phyloP scores from a whole-genome alignment of 2,113 vertebrate genomes.

The Zapus hudsonius region DNA sequence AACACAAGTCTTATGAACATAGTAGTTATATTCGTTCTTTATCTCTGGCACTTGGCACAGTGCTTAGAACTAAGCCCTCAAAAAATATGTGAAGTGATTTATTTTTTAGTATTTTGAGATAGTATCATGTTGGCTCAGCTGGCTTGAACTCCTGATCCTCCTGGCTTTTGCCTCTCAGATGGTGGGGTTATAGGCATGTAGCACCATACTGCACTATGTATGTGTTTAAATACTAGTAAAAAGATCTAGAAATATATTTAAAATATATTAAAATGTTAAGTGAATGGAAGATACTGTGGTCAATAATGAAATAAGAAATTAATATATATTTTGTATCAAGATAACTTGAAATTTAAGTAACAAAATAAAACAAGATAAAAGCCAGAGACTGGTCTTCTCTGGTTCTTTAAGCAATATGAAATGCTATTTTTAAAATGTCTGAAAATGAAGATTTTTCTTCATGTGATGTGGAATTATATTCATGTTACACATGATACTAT shows the following conservation, averaged over 20 bases:
- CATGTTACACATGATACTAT: not conserved
- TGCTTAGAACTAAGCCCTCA: not conserved
- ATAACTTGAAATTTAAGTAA: not conserved
- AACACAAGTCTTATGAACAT: fast-evolving
- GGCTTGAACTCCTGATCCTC: too few species aligned
- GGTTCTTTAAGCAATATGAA: not conserved
- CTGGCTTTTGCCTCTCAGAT: too few species aligned
- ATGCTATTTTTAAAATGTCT: not conserved
- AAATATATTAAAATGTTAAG: not conserved
- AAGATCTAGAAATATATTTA: not conserved
- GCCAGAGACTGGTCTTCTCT: not conserved
- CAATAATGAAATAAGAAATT: slow-evolving; percentile 17
- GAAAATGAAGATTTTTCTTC: slow-evolving; percentile 5
- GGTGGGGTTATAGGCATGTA: too few species aligned
- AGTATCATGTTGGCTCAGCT: too few species aligned
- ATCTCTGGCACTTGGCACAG: not conserved
- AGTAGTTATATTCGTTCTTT: not conserved
- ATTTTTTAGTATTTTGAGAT: too few species aligned
- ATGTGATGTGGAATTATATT: not conserved
- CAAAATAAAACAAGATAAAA: not conserved
- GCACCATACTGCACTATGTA: too few species aligned
- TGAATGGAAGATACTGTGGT: not conserved
- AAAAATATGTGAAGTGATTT: too few species aligned
- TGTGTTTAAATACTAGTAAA: not conserved
- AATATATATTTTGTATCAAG: not conserved